Base-by-base conservation (phyloP, 2,888 invertebrate genomes). In the Ceraclea dissimilis region DNA sequence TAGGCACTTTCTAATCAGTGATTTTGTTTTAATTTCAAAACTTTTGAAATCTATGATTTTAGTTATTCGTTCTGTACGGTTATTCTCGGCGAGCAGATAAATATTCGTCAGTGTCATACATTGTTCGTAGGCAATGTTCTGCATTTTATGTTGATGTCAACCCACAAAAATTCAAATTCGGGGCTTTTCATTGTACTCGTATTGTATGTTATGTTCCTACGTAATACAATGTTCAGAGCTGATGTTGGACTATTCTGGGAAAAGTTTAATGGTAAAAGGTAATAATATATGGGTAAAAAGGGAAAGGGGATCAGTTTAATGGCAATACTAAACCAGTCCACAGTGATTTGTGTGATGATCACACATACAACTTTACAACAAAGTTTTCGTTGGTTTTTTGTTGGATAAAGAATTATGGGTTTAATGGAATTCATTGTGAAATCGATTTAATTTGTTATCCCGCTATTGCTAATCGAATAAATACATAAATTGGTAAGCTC, bases 231-330 rank as follows among this genome's bases (percentile, higher is more conserved):
- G 39, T 39, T 39, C 39, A 39, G 2, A 8, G 39, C 39, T 39
- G 39, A 39, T 39, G 39, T 39, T 39, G 16, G 39, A 39, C 39
- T 13, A 39, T 39, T 39, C n/a, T 39, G 13, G 39, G 2, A 13
- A 39, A 39, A 13, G 39, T 39, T 39, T 39, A 39, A 39, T 39
- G 39, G 39, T 13, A 19, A 43, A 43, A 43, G 18, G 46, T 46
- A 18, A 19, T 46, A 46, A 46, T 46, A 46, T 46, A 46, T 46
- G 46, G 46, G 20, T 18, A 19, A 46, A 46, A 19, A 19, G 46
- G 18, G 46, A 19, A 19, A 19, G 46, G 39, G 39, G 39, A 26
- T 26, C 26, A 6, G 26, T 26, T 39, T 39, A 39, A 39, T 16
- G 16, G 39, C 39, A 39, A 39, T 16, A 39, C 39, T 39, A 39